Base-by-base conservation (phyloP, 2,888 invertebrate genomes). In the Danaus chrysippus region DNA sequence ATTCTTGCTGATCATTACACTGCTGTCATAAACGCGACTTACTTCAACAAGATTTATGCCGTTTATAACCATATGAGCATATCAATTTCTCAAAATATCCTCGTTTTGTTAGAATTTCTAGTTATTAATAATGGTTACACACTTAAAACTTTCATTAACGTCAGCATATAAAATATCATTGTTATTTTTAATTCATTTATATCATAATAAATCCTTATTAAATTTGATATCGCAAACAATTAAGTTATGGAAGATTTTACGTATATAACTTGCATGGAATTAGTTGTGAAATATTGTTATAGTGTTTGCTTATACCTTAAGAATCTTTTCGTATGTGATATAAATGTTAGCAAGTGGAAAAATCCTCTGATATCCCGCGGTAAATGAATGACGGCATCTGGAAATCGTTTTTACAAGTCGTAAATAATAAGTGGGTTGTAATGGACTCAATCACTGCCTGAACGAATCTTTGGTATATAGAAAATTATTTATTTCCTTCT, bases 401-500 rank as follows among this genome's bases (percentile, higher is more conserved):
- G 72, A 77, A 78, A 81, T 77, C 75, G 76, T 77, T 83, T 82
- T 77, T 74, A 83, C 77, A 81, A 79, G 79, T 81, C 82, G 75
- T 85, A 79, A 84, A 85, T 79, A 76, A 68, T 77, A 79, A 86
- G 81, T 82, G 79, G 74, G 70, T 73, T 76, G 75, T 84, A 79
- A 84, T 82, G 82, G 77, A 72, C 70, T 70, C 76, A 74, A 81
- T 78, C 74, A 76, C 63, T 68, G 60, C 62, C 59, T 55, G 57
- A 6, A 49, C 15, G 49, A 49, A 17, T 49, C 17, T 17, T 49
- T 9, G 15, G 10, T 34, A 6, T 34, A 34, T 34, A 46, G 46
- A 49, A 17, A 3, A 15, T 34, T 34, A 13, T 41, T 15, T 44
- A 58, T 49, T 11, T 49, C 34, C 13, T 0, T 49, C n/a, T 17